These are phyloP conservation scores for Paralvinella palmiformis DNA, from an alignment of 1,140 invertebrate genomes.

Conservation along the genomic window DNA sequence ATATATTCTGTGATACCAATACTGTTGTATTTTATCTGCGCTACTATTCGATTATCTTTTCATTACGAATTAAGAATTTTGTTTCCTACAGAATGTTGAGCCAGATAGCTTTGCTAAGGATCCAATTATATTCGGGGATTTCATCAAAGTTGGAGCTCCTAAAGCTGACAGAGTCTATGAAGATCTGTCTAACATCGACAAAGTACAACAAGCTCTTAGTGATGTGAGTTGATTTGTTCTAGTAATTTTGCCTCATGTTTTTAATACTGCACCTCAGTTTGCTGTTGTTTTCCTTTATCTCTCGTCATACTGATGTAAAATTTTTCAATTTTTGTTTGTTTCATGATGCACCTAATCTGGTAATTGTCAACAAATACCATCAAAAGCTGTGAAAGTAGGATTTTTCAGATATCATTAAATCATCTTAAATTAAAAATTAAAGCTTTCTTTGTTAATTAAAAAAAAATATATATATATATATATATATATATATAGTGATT, in stretches of 20 bases:
- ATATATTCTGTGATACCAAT: no score
- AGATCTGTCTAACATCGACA: slow-evolving; percentile 43
- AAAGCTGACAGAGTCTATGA: slow-evolving; percentile 46
- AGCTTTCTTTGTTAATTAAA: no score
- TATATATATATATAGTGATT: no score
- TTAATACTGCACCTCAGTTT: no score
- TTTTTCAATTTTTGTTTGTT: not conserved
- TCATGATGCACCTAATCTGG: no score
- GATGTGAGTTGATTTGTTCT: slow-evolving; percentile 43
- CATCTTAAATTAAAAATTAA: no score
- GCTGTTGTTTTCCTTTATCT: not conserved
- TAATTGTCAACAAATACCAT: no score
- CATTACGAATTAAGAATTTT: not conserved
- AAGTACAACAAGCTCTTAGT: slow-evolving; percentile 40
- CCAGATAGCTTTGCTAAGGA: slow-evolving; percentile 40
- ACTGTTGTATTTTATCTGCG: not conserved
- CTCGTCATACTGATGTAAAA: not conserved
- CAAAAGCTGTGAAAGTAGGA: no score
- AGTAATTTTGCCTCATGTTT: no score
- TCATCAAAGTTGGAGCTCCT: slow-evolving; percentile 45
- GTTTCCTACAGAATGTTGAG: slow-evolving; percentile 34
- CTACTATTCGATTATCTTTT: not conserved
- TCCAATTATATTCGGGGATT: slow-evolving; percentile 52
- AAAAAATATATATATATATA: no score
- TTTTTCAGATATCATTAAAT: no score